Evolutionary conservation across 2,888 invertebrate genomes (phyloP).

Genomic region (Agriopis aurantiaria): DNA sequence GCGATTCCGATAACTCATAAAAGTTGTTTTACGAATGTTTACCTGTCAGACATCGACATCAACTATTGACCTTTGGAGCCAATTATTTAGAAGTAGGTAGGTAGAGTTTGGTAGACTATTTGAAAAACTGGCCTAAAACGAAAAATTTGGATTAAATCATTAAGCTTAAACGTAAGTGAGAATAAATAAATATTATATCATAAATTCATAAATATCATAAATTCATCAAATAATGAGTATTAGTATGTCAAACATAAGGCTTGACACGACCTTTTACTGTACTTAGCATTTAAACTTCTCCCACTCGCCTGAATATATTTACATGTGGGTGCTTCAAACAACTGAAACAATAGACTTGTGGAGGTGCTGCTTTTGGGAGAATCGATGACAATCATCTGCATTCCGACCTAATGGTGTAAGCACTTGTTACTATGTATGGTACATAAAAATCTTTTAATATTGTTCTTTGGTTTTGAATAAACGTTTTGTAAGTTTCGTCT

Average conservation of each 20-base stretch:
- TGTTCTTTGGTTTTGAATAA: too few relatives aligned
- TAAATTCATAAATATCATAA: too few relatives aligned
- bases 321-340: slow-evolving; percentile 10
- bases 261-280: background rate
- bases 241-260: background rate
- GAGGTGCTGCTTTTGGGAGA: slow-evolving; percentile 6
- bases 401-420: background rate
- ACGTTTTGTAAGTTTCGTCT: too few relatives aligned
- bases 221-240: too few relatives aligned
- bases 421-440: background rate
- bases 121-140: background rate
- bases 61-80: slow-evolving; percentile 11
- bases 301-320: background rate
- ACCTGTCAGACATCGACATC: slow-evolving; percentile 2
- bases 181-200: too few relatives aligned
- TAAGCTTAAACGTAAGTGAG: background rate
- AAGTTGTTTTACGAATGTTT: slow-evolving; percentile 16
- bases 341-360: slow-evolving; percentile 13
- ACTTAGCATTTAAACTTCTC: slow-evolving; percentile 9
- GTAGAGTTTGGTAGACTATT: background rate
- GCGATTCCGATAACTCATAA: slow-evolving; percentile 15
- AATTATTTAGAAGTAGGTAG: background rate
- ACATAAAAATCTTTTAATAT: too few relatives aligned
- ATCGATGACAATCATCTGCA: slow-evolving; percentile 1
- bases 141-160: background rate